These are phyloP conservation scores for Labrus mixtus DNA, from an alignment of 2,113 vertebrate genomes.

Conservation along the genomic window DNA sequence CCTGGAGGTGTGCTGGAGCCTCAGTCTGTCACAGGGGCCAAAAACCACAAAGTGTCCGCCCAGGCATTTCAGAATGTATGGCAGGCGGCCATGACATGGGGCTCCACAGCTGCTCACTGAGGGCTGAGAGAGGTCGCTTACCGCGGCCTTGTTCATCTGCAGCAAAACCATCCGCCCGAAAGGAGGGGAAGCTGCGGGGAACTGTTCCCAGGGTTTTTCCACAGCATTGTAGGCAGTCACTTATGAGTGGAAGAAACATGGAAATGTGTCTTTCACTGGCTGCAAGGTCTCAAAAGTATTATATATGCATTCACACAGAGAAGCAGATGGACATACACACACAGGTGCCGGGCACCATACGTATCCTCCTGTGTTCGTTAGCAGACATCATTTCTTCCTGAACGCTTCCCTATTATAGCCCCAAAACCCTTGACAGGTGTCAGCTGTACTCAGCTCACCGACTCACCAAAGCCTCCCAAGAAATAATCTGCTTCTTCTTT, in stretches of 20 bases:
- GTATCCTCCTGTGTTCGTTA: conserved; percentile 69
- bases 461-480: conserved; percentile 75
- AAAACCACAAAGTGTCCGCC: conserved; percentile 64
- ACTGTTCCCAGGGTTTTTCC: conserved; percentile 56
- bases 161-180: conserved; percentile 33
- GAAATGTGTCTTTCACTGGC: conserved; percentile 52
- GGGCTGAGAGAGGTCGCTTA: conserved; percentile 63
- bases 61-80: conserved; percentile 53
- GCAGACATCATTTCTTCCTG: conserved; percentile 71
- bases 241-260: conserved; percentile 45
- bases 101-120: conserved; percentile 64
- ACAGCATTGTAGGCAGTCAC: conserved; percentile 5
- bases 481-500: conserved; percentile 71
- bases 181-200: conserved; percentile 25
- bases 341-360: conserved; percentile 24
- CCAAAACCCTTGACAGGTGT: conserved; percentile 82
- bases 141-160: conserved; percentile 52
- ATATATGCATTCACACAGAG: conserved; percentile 43
- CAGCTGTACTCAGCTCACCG: conserved; percentile 75
- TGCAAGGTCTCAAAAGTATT: conserved; percentile 45
- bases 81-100: conserved; percentile 61
- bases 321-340: conserved; percentile 44
- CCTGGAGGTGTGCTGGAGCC: conserved; percentile 52
- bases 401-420: conserved; percentile 73
- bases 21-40: conserved; percentile 55